Conservation (phyloP, 2,888 invertebrate species). For the Cantharis flavilabris region DNA sequence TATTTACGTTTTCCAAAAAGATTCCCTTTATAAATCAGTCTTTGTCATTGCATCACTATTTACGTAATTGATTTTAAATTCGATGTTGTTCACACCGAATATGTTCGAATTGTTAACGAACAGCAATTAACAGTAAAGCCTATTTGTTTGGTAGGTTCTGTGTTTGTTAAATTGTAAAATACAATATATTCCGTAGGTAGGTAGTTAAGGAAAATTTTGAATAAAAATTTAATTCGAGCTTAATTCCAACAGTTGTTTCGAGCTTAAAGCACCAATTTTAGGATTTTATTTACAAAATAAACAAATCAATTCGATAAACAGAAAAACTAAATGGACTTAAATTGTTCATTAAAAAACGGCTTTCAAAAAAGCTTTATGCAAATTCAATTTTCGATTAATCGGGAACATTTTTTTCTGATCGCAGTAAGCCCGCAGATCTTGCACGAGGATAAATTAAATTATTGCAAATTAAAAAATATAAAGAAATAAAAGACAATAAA, state of each 20-base stretch:
- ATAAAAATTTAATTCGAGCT: not conserved
- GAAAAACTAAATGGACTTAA: not conserved
- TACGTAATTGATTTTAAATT: conserved; percentile 14
- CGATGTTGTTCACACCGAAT: not conserved
- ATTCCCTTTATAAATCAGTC: conserved; percentile 20
- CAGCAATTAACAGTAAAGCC: not conserved
- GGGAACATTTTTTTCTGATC: not conserved
- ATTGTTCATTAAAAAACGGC: not conserved
- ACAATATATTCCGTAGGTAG: not conserved
- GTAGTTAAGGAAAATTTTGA: not conserved
- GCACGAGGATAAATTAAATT: not conserved
- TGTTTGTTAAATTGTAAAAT: not conserved
- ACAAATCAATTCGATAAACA: not conserved
- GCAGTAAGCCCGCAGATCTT: not conserved
- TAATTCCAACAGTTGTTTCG: not conserved
- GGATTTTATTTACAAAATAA: not conserved
- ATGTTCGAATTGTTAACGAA: not conserved
- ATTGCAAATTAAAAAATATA: not conserved
- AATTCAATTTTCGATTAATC: not conserved
- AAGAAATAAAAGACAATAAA: not conserved
- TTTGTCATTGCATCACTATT: conserved; percentile 18
- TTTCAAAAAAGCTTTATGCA: not conserved
- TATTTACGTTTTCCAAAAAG: conserved; percentile 13
- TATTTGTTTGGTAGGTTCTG: not conserved
- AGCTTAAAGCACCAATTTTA: not conserved